Evolutionary conservation across 1,140 invertebrate species (phyloP).

Genomic region (Diuraphis noxia): DNA sequence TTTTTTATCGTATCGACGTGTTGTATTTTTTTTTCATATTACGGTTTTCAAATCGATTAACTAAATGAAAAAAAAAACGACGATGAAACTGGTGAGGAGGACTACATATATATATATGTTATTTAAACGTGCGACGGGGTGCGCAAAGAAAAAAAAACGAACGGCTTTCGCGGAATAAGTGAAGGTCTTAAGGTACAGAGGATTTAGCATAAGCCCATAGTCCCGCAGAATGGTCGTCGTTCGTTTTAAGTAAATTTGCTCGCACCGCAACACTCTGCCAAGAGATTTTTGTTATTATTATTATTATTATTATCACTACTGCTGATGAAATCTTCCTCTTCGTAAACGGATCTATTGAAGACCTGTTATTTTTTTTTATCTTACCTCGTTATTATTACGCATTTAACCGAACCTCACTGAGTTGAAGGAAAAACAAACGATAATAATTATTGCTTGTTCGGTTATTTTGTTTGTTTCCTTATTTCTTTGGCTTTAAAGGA

Average conservation of each 20-base stretch:
- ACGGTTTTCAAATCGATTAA: constrained; percentile 45
- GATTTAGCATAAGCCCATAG: constrained; percentile 46
- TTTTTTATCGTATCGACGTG: constrained; percentile 23
- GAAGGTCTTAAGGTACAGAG: constrained; percentile 47
- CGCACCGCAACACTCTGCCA: constrained; percentile 42
- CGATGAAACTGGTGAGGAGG: background rate
- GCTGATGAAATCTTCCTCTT: background rate
- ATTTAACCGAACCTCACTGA: background rate
- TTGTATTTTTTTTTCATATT: constrained; percentile 32
- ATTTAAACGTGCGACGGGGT: background rate
- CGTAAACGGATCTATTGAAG: background rate
- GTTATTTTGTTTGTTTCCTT: background rate
- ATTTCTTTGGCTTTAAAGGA: background rate
- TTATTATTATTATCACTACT: background rate
- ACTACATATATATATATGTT: background rate
- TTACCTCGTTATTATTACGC: constrained; percentile 7
- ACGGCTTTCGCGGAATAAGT: constrained; percentile 40
- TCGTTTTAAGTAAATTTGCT: constrained; percentile 53
- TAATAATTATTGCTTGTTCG: background rate
- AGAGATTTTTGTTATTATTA: constrained; percentile 47
- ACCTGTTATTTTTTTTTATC: background rate
- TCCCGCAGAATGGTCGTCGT: constrained; percentile 51
- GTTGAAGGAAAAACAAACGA: background rate
- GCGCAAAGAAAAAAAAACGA: constrained; percentile 16
- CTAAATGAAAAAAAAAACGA: constrained; percentile 46